Percentiles rank a stretch among this genome's conserved stretches.
Evolutionary conservation across 2,797 vertebrate species (phyloP).

Genomic region (Helicolenus hilgendorfi): DNA sequence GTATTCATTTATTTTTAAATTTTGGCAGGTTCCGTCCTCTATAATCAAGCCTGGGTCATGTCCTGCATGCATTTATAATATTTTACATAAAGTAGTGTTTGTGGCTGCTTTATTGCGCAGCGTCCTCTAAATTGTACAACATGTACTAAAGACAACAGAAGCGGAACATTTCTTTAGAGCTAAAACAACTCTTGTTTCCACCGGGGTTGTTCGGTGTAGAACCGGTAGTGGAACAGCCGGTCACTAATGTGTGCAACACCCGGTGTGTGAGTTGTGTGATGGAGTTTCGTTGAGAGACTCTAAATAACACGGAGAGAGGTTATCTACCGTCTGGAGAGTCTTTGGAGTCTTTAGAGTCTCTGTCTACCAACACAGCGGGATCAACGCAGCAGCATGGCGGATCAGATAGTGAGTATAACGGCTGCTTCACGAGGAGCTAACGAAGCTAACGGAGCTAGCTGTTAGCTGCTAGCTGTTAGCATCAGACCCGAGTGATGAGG

Average conservation of each 20-base stretch:
- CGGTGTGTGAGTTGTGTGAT: conserved; percentile 87
- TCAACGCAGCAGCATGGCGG: no score
- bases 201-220: conserved; percentile 31
- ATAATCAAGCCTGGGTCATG: not conserved
- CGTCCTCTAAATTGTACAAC: not conserved
- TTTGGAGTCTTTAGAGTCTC: not conserved
- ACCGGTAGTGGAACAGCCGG: conserved; percentile 64
- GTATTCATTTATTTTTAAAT: no score
- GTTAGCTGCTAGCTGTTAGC: no score
- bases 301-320: no score
- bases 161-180: not conserved
- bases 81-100: not conserved
- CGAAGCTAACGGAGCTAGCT: no score
- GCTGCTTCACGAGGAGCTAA: no score
- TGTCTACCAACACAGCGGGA: no score
- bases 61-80: not conserved
- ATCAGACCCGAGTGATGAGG: no score
- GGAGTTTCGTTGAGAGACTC: conserved; percentile 85
- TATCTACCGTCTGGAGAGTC: not conserved
- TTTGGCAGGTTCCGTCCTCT: no score
- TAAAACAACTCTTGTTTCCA: conserved; percentile 40
- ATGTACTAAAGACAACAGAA: not conserved
- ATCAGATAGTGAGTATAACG: no score
- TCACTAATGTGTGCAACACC: conserved; percentile 81
- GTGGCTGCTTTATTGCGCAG: no score